Evolutionary conservation across 2,797 vertebrate genomes (phyloP), one percentile per base, ranked within the genome.

Genomic region (Micrastur ruficollis): DNA sequence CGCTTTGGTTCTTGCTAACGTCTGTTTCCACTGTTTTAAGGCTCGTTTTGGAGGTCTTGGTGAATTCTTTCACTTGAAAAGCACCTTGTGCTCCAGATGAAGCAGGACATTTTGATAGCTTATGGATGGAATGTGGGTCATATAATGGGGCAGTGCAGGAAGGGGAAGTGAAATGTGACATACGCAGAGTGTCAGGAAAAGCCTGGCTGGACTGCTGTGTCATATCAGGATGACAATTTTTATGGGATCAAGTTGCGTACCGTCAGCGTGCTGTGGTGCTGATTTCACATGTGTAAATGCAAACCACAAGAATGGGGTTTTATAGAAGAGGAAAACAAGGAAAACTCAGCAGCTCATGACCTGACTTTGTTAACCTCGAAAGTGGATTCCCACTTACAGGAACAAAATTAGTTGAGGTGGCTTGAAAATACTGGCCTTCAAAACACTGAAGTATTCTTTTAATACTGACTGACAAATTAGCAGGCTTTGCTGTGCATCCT

Each of bases 401-500:
- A 72, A 12, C 26, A 55, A 21, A 86, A 50, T 6, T 2, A 34
- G 36, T 23, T 25, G 67, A 61, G 81, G n/a, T 86, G 44, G 21
- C 6, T 68, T 16, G 76, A 81, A 89, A 91, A 46, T n/a, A 23
- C 89, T 75, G 81, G 25, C 53, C 55, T 80, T 31, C 61, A 22
- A 56, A 96, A 52, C 46, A 36, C 73, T 20, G 32, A 0, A 27
- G 62, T 73, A 56, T 85, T 90, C 91, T 87, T 87, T 83, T 25
- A 82, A 32, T 62, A 63, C 68, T 12, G 52, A n/a, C 94, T 92
- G 86, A 95, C 94, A 96, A 86, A 94, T 96, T 87, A 94, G 70
- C 90, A 25, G 90, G 81, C 96, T 91, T 75, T 89, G 88, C 93
- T 90, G 96, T 81, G 93, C 96, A 95, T 97, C 91, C 89, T 94